Evolutionary conservation across 2,113 vertebrate species (phyloP).

Genomic region (Toxotes jaculatrix): DNA sequence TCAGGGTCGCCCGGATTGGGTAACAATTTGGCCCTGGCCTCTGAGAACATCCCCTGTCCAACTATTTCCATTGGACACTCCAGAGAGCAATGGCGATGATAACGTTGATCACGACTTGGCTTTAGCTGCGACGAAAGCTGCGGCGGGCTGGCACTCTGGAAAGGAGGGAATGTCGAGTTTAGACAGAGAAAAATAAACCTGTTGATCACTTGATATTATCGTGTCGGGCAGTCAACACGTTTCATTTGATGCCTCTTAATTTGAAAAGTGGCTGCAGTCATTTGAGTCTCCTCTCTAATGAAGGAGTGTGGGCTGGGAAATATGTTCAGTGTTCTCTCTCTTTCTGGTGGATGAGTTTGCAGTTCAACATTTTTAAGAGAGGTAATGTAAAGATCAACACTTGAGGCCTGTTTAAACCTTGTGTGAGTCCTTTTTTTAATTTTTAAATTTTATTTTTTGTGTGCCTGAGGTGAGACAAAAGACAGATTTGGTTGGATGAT

Average conservation of each 20-base stretch:
- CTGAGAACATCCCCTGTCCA: not conserved
- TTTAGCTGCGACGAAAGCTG: slow-evolving; percentile 4
- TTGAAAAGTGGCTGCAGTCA: slow-evolving; percentile 18
- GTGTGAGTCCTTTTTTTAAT: no score
- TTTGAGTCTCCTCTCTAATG: slow-evolving; percentile 31
- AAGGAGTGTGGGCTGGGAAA: not conserved
- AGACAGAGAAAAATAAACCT: slow-evolving; percentile 49
- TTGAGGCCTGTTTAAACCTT: not conserved
- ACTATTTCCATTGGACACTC: slow-evolving; percentile 29
- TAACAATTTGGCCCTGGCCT: slow-evolving; percentile 31
- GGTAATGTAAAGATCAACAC: not conserved
- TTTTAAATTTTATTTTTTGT: not conserved
- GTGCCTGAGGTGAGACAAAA: not conserved
- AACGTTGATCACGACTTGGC: slow-evolving; percentile 44
- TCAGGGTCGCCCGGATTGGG: slow-evolving; percentile 12
- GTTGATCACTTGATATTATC: slow-evolving; percentile 56
- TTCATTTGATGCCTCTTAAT: slow-evolving; percentile 45
- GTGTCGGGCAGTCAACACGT: slow-evolving; percentile 9
- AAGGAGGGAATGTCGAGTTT: slow-evolving; percentile 35
- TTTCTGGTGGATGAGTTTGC: not conserved
- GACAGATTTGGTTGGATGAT: slow-evolving; percentile 15
- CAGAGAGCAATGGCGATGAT: slow-evolving; percentile 21
- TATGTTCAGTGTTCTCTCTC: not conserved
- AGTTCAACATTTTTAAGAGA: not conserved
- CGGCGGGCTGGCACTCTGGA: slow-evolving; percentile 11